phyloP scores from a whole-genome alignment of 2,888 invertebrate genomes.

The Endomychus coccineus region DNA sequence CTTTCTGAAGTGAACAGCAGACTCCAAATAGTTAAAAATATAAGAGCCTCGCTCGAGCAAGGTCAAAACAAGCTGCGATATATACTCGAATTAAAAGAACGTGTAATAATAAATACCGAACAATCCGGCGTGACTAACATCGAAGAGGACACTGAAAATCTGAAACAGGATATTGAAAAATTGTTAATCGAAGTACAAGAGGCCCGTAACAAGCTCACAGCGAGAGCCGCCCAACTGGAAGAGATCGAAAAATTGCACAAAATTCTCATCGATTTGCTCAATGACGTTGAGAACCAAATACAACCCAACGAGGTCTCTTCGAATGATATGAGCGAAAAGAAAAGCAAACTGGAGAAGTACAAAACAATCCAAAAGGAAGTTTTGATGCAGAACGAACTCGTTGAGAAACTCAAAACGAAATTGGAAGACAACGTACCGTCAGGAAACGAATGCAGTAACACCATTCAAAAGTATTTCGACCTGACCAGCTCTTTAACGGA shows the following conservation, averaged over 20 bases:
- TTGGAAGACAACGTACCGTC: conserved; percentile 53
- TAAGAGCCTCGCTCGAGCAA: conserved; percentile 86
- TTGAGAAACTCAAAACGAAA: conserved; percentile 68
- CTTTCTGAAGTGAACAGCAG: conserved; percentile 79
- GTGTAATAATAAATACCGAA: conserved; percentile 88
- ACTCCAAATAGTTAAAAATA: conserved; percentile 75
- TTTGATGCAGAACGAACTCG: conserved; percentile 67
- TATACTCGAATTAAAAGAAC: conserved; percentile 83
- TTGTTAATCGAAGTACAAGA: conserved; percentile 75
- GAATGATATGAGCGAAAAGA: conserved; percentile 86
- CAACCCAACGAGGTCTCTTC: conserved; percentile 64
- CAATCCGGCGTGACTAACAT: conserved; percentile 81
- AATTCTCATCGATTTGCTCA: conserved; percentile 77
- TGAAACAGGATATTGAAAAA: conserved; percentile 86
- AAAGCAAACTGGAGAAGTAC: conserved; percentile 81
- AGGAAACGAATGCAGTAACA: conserved; percentile 40
- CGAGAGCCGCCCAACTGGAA: conserved; percentile 70
- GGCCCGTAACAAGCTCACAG: conserved; percentile 65
- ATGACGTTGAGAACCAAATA: conserved; percentile 79
- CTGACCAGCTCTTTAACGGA: conserved; percentile 13
- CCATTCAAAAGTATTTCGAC: conserved; percentile 6
- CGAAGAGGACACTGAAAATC: conserved; percentile 81
- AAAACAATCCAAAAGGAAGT: conserved; percentile 77
- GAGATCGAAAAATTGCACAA: conserved; percentile 80
- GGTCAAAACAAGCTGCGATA: conserved; percentile 82